Evolutionary conservation across 2,797 vertebrate species (phyloP).

Genomic region (Microctenopoma lineatum): DNA sequence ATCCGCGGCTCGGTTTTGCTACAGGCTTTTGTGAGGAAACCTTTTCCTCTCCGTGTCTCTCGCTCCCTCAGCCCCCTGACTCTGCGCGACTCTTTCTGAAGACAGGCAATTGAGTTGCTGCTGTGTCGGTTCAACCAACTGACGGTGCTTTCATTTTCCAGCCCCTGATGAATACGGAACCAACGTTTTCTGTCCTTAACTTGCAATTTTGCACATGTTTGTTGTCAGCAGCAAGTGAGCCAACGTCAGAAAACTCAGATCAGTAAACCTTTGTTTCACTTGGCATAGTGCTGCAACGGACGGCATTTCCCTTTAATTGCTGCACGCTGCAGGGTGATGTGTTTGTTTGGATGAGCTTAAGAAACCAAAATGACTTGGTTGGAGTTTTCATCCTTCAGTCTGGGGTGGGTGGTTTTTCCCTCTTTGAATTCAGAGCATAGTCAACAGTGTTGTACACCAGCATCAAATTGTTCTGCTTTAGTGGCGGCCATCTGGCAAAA

Average conservation of each 20-base stretch:
- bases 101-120: conserved; percentile 53
- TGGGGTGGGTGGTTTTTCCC: conserved; percentile 53
- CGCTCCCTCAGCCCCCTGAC: conserved; percentile 12
- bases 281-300: conserved; percentile 26
- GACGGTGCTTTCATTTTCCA: conserved; percentile 44
- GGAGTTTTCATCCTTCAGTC: conserved; percentile 50
- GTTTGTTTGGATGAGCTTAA: conserved; percentile 39
- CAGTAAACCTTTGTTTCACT: conserved; percentile 38
- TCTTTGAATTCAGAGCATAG: conserved; percentile 35
- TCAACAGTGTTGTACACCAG: conserved; percentile 60
- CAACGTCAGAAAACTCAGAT: conserved; percentile 13
- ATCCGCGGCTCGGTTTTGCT: conserved; percentile 56
- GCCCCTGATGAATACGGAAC: conserved; percentile 54
- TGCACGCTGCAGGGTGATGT: conserved; percentile 32
- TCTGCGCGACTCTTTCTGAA: conserved; percentile 31
- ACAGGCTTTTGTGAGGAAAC: conserved; percentile 46
- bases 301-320: conserved; percentile 30
- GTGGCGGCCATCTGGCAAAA: conserved; percentile 75
- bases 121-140: conserved; percentile 48
- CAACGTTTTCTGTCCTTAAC: conserved; percentile 20
- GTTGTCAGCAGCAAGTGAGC: not conserved
- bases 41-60: conserved; percentile 33
- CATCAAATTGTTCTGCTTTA: conserved; percentile 67
- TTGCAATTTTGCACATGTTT: conserved; percentile 14
- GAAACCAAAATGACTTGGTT: conserved; percentile 56